Base-by-base conservation (phyloP, 2,888 invertebrate species). In the Eilema griseolum region DNA sequence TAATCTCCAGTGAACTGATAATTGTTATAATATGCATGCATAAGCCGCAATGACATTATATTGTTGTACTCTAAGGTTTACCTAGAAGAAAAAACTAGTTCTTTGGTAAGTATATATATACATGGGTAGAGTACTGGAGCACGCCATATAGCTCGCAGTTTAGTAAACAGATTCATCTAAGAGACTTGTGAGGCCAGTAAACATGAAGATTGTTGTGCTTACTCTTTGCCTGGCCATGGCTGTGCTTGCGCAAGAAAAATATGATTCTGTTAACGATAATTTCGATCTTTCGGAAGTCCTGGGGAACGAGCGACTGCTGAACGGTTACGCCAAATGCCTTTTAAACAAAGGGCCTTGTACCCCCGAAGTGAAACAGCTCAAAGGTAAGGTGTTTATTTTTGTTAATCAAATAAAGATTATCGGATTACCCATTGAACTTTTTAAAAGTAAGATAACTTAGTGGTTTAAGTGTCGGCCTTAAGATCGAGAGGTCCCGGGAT, bases 281-380 rank as follows among this genome's bases (percentile, higher is more conserved):
- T 94, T 97, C 67, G 96, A 98, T 85, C 77, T 97, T 69, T 96
- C 97, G 69, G 96, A 96, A 87, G 96, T 97, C 70, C 88, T 98
- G 23, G 86, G 85, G 14, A 98, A 97, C 86, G 96, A 97, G 5
- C 96, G 97, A 71, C 90, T 98, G 52, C 89, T 97, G 41, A 95
- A 95, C 57, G 96, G 96, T 66, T 97, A 98, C 82, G 90, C 97
- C 16, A 96, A 96, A 74, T 98, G 98, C 83, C 89, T 98, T 75
- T 89, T 97, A 77, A 96, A 96, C 24, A 92, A 95, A 73, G 97
- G 96, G 61, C 96, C 96, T 4, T 98, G 98, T 86, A 97, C 97
- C 0, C 95, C 97, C 12, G 97, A 97, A 90, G 96, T 96, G 61
- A 96, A 96, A 81, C 96, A 96, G 92, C 90, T 97, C 1, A 97